phyloP scores from a whole-genome alignment of 2,797 vertebrate species.

The Heliangelus exortis region DNA sequence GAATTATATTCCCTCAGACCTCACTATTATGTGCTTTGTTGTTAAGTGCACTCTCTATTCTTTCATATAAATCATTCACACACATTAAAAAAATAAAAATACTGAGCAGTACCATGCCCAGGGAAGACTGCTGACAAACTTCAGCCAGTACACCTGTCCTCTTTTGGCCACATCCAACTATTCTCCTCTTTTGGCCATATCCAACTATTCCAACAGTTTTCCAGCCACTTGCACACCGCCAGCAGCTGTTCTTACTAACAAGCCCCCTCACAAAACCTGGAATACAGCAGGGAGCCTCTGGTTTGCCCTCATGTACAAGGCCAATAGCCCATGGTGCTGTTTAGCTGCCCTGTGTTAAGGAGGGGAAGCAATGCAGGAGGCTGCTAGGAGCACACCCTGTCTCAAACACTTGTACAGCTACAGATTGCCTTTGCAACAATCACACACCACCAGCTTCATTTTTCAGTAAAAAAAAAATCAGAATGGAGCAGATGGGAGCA shows the following conservation, averaged over 20 bases:
- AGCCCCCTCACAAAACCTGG: background rate
- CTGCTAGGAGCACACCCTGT: background rate
- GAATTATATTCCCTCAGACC: background rate
- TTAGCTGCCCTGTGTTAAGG: background rate
- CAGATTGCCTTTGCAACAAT: constrained; percentile 44
- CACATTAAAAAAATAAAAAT: too few species aligned
- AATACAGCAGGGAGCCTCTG: background rate
- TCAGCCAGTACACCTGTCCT: rapidly evolving
- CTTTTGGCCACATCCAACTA: background rate
- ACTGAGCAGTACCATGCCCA: background rate
- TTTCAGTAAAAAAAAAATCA: background rate
- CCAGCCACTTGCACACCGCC: background rate
- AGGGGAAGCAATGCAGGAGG: background rate
- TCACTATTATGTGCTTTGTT: background rate
- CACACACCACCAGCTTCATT: constrained; percentile 29
- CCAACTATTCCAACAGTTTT: background rate
- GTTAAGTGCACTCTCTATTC: background rate
- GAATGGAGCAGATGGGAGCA: constrained; percentile 52
- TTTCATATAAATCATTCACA: background rate
- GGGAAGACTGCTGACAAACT: background rate
- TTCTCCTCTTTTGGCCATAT: background rate
- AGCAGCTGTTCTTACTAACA: background rate
- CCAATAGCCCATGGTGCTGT: background rate
- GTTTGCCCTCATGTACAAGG: background rate
- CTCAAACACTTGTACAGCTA: background rate